Evolutionary conservation across 2,797 vertebrate species (phyloP), one percentile per base, ranked within the genome.

Genomic region (Pangasius larnaudii): DNA sequence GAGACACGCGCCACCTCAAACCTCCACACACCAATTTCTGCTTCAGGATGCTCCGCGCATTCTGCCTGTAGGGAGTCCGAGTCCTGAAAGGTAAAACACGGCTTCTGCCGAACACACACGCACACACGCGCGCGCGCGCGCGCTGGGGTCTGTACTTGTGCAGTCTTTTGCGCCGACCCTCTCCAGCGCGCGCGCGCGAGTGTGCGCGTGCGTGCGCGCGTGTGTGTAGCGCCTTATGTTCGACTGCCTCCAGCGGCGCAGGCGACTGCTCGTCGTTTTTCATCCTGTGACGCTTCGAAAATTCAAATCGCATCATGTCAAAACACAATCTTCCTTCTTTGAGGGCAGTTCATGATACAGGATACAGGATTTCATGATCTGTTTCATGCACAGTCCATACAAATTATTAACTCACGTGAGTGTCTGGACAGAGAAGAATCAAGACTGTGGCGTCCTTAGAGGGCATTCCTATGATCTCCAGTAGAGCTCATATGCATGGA

Each of bases 181-280:
- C 81, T 84, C 42, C 59, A 33, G 61, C 7, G 59, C 42, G n/a
- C 79, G 61, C 30, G 30, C 42, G 22, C 9, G 69, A 22, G 58
- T 0, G 82, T 16, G 65, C 53, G 53, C 9, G 69, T 19, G 58
- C 1, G 82, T 16, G 65, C 33, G 53, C 1, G 65, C 2, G 83
- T n/a, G 72, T 27, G 74, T 79, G 59, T 33, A 3, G 4, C 22
- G 33, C 33, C 78, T 61, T 80, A 94, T 92, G 93, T 93, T 93
- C 91, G 92, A 95, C 94, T 94, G 95, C 95, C 95, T 96, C 96
- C 90, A 92, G 93, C 79, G 93, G 93, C 86, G 72, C 51, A 86
- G 18, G 79, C 5, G 69, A 69, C 67, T 87, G 59, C 65, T 65
- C 79, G n/a, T 14, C 14, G 82, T 74, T 72, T 85, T 72, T 80